Percentiles rank a stretch among this genome's conserved stretches.
phyloP scores from a whole-genome alignment of 2,113 vertebrate species.

The Salvelinus sp. region DNA sequence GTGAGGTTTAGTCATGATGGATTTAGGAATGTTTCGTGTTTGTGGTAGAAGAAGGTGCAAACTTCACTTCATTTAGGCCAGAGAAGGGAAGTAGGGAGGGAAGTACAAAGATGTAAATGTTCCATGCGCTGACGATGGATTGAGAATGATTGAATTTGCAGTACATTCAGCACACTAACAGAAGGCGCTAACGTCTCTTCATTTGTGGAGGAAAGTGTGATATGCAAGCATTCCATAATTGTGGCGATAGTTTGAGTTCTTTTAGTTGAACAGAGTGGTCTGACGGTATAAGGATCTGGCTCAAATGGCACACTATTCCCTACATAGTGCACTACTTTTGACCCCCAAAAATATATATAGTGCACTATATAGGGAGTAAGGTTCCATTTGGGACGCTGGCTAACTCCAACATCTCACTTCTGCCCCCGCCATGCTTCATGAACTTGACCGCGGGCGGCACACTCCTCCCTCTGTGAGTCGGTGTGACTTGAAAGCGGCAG shows the following conservation, averaged over 20 bases:
- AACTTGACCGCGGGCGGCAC: slow-evolving; percentile 46
- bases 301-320: too few relatives aligned
- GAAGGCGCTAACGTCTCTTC: too few relatives aligned
- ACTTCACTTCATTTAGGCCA: background rate
- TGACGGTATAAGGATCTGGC: too few relatives aligned
- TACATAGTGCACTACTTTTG: too few relatives aligned
- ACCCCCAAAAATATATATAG: too few relatives aligned
- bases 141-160: too few relatives aligned
- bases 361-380: too few relatives aligned
- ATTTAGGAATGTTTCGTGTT: slow-evolving; percentile 16
- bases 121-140: slow-evolving; percentile 22
- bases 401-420: slow-evolving; percentile 18
- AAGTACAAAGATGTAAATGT: slow-evolving; percentile 53
- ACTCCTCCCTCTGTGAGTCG: slow-evolving; percentile 44
- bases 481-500: slow-evolving; percentile 52
- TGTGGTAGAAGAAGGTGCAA: slow-evolving; percentile 4
- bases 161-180: too few relatives aligned
- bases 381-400: background rate
- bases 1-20: slow-evolving; percentile 28
- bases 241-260: slow-evolving; percentile 35
- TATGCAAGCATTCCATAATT: too few relatives aligned
- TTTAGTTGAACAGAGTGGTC: slow-evolving; percentile 22
- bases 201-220: too few relatives aligned
- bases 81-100: slow-evolving; percentile 18
- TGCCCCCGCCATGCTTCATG: slow-evolving; percentile 54